phyloP scores from a whole-genome alignment of 2,113 vertebrate genomes.

The Leuciscus idus region DNA sequence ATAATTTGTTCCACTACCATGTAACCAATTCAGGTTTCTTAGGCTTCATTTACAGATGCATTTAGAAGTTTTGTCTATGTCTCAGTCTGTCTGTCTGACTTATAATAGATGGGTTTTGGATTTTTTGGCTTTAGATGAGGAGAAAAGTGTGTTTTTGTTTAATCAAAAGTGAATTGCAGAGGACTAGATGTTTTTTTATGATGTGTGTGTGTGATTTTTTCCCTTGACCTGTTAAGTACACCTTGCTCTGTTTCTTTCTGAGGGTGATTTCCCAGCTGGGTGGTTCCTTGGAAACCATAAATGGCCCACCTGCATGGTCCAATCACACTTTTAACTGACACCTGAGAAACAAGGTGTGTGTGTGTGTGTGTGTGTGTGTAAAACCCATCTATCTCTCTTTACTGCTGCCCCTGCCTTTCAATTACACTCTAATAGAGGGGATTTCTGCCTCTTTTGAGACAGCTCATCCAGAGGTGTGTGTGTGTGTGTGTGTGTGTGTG shows the following conservation, averaged over 20 bases:
- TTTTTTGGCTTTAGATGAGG: constrained; percentile 28
- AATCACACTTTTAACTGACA: constrained; percentile 48
- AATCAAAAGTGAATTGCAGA: constrained; percentile 13
- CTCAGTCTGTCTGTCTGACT: constrained; percentile 31
- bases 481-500: too few relatives aligned
- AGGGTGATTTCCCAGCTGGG: constrained; percentile 58
- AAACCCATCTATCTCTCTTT: constrained; percentile 54
- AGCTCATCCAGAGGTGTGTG: constrained; percentile 7
- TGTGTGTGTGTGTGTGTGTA: constrained; percentile 30
- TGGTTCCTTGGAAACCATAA: constrained; percentile 57
- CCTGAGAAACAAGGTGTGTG: constrained; percentile 34
- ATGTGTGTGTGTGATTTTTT: not conserved
- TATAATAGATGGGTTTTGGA: not conserved
- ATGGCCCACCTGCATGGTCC: constrained; percentile 57
- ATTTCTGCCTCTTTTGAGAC: constrained; percentile 66
- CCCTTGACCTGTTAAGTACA: constrained; percentile 42
- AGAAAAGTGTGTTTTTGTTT: constrained; percentile 17
- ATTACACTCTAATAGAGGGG: constrained; percentile 67
- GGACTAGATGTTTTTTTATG: constrained; percentile 2
- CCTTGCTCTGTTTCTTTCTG: constrained; percentile 21
- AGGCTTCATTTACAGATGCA: not conserved
- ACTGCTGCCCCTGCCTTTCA: constrained; percentile 58
- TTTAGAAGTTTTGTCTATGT: not conserved
- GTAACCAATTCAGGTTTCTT: not conserved
- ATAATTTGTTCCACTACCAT: not conserved